Evolutionary conservation across 2,888 invertebrate genomes (phyloP).

Genomic region (Conomelus anceps): DNA sequence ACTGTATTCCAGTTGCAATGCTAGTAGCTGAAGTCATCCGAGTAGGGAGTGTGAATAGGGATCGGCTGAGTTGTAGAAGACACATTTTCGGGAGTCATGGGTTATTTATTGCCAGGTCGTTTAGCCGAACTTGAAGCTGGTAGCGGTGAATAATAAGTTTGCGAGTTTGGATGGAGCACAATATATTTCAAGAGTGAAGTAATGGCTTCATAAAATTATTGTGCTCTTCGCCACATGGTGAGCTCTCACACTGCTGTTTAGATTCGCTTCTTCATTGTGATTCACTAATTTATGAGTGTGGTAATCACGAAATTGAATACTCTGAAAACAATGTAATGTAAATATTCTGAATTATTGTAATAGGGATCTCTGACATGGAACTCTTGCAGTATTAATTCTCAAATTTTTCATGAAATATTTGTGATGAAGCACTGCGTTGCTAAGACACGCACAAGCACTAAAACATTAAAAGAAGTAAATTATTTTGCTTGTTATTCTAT

Average conservation of each 20-base stretch:
- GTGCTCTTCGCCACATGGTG: not conserved
- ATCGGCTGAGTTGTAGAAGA: not conserved
- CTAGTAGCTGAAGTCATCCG: not conserved
- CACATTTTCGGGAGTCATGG: not conserved
- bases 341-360: not conserved
- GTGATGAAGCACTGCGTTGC: too few species aligned
- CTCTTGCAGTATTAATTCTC: too few species aligned
- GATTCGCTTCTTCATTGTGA: not conserved
- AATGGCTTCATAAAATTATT: not conserved
- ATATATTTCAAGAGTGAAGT: not conserved
- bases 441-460: too few species aligned
- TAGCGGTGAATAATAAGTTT: not conserved
- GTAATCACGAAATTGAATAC: not conserved
- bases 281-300: not conserved
- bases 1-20: not conserved
- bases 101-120: not conserved
- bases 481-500: too few species aligned
- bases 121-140: not conserved
- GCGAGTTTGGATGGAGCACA: not conserved
- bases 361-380: too few species aligned
- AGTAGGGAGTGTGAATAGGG: not conserved
- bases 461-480: too few species aligned
- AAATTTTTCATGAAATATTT: too few species aligned
- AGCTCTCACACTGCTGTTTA: not conserved
- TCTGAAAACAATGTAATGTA: not conserved